Evolutionary conservation across 2,888 invertebrate species (phyloP), one percentile per base, ranked within the genome.

Genomic region (Polia nebulosa): DNA sequence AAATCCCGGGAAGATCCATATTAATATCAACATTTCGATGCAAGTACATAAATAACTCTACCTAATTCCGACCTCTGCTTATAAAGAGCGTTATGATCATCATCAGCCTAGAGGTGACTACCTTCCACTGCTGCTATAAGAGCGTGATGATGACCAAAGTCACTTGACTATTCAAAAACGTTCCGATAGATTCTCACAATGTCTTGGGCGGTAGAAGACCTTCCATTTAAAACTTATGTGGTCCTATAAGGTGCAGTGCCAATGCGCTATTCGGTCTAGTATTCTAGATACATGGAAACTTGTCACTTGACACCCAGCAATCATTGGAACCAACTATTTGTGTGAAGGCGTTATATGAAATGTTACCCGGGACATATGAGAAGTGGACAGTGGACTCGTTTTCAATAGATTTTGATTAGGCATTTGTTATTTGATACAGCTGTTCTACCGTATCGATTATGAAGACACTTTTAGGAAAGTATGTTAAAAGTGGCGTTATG

Each of bases 261-360:
- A 69, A 68, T 57, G 39, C 29, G 55, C 52, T 63, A 59, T 63
- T 82, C 49, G 77, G 69, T 78, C 84, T 81, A 72, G 34, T 25
- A 53, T 47, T 72, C 76, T 44, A 83, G 81, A 83, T 85, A 85
- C 87, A 83, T 85, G 58, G 78, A 85, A 87, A 87, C 85, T 76
- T 64, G 80, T 61, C 60, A 81, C 61, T 62, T 60, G 82, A 85
- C 67, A 81, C 81, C 79, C 53, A 74, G 36, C 65, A 73, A 78
- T 83, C 78, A 79, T 64, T 81, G 69, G 82, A 81, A 81, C 74
- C 41, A 56, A 58, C 70, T 78, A 82, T 75, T 75, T 80, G 65
- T 79, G 73, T 68, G 72, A 75, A 78, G 71, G 72, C 67, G 64
- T 70, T 63, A 70, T 41, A 71, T 72, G 84, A 81, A 70, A 70